These are phyloP conservation scores for Siphamia tubifer DNA, from an alignment of 2,113 vertebrate species.

Conservation along the genomic window DNA sequence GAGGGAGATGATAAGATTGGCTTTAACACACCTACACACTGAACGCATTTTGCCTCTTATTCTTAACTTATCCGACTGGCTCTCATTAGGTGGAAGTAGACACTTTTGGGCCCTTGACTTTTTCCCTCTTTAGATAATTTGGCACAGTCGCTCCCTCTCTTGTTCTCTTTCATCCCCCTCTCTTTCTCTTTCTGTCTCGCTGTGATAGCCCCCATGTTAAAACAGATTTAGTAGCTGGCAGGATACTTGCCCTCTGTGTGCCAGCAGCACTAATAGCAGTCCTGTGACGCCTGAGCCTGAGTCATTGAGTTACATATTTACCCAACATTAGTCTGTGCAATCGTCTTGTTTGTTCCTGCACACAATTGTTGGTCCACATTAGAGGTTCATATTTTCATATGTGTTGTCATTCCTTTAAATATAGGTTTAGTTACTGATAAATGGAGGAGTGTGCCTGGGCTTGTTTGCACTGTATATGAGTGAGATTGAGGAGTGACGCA, in stretches of 20 bases:
- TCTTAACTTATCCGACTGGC: neutral
- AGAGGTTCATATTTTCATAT: neutral
- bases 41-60: neutral
- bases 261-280: constrained; percentile 59
- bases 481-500: constrained; percentile 52
- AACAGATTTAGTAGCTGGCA: constrained; percentile 64
- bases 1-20: constrained; percentile 39
- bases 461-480: constrained; percentile 36
- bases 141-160: neutral
- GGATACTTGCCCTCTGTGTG: constrained; percentile 20
- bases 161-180: constrained; percentile 15
- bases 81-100: constrained; percentile 42
- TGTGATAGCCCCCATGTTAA: constrained; percentile 38
- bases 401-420: constrained; percentile 17
- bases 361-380: neutral
- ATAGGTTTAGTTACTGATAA: constrained; percentile 27
- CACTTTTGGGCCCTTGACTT: constrained; percentile 59
- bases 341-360: constrained; percentile 44
- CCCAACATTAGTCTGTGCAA: constrained; percentile 27
- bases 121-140: constrained; percentile 40
- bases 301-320: constrained; percentile 66
- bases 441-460: constrained; percentile 36
- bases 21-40: neutral
- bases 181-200: neutral
- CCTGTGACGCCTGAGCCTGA: constrained; percentile 66